These are phyloP conservation scores for Prunella himalayana DNA, from an alignment of 2,113 vertebrate species.

Conservation along the genomic window DNA sequence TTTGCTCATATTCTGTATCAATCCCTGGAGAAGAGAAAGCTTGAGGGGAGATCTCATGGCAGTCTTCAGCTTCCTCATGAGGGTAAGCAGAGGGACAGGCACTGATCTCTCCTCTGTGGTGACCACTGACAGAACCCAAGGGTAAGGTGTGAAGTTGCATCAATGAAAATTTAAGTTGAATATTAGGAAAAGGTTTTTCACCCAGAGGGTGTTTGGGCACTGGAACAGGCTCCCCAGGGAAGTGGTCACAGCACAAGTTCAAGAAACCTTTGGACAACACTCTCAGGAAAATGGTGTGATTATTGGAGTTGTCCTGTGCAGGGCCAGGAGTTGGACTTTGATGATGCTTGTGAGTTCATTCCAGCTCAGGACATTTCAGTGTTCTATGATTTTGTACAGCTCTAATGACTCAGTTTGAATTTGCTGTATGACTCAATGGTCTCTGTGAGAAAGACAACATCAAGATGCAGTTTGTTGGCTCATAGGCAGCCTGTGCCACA, in stretches of 20 bases:
- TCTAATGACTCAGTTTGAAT: background rate
- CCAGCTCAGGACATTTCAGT: background rate
- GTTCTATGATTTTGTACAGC: background rate
- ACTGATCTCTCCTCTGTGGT: background rate
- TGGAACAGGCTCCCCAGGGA: background rate
- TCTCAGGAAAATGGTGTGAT: background rate
- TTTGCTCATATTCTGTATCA: background rate
- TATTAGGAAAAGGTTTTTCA: background rate
- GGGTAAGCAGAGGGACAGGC: background rate
- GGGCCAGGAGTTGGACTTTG: fast-evolving
- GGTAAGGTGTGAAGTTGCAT: background rate
- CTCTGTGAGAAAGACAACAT: background rate
- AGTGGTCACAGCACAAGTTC: background rate
- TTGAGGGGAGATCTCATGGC: background rate
- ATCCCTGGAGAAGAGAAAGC: background rate
- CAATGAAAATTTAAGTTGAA: background rate
- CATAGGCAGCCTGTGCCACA: fast-evolving
- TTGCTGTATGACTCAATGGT: background rate
- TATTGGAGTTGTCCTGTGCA: background rate
- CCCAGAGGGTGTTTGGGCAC: background rate
- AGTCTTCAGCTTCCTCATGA: background rate
- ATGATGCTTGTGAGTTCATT: background rate
- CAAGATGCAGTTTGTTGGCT: background rate
- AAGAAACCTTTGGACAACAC: background rate
- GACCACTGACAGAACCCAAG: background rate